phyloP scores from a whole-genome alignment of 2,113 vertebrate species.

The Neogale vison region DNA sequence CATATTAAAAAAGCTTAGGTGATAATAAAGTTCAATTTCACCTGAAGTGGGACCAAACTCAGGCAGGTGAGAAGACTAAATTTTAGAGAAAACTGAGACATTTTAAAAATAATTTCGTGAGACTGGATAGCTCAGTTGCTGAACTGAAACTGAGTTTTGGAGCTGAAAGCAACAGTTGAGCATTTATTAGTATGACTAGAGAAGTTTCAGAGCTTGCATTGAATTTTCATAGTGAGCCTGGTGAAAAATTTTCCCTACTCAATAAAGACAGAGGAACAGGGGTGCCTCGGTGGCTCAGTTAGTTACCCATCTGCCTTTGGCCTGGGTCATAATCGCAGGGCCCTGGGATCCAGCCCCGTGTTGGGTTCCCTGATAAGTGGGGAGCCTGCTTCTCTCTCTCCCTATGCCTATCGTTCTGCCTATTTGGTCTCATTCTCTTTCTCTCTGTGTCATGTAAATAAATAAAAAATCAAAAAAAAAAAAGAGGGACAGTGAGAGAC shows the following conservation, averaged over 20 bases:
- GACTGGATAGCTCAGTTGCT: neutral
- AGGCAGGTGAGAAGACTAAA: neutral
- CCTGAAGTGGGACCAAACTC: neutral
- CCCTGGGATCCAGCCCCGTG: no score
- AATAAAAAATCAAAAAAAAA: no score
- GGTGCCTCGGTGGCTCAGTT: no score
- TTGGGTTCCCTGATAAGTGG: no score
- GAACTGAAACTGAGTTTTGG: neutral
- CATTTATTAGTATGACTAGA: neutral
- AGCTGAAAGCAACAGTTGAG: neutral
- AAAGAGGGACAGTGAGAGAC: neutral
- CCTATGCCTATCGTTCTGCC: no score
- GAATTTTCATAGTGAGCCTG: neutral
- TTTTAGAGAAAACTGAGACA: neutral
- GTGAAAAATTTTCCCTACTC: neutral
- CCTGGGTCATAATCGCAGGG: no score
- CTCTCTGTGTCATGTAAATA: no score
- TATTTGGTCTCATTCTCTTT: no score
- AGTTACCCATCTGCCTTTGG: no score
- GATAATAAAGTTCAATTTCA: neutral
- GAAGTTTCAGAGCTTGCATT: neutral
- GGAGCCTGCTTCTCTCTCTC: no score
- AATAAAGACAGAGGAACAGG: neutral
- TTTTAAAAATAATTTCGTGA: neutral
- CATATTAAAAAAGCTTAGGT: neutral